Percentiles rank a stretch among this genome's conserved stretches.
phyloP scores from a whole-genome alignment of 2,797 vertebrate genomes.

The Eidolon dupreanum region DNA sequence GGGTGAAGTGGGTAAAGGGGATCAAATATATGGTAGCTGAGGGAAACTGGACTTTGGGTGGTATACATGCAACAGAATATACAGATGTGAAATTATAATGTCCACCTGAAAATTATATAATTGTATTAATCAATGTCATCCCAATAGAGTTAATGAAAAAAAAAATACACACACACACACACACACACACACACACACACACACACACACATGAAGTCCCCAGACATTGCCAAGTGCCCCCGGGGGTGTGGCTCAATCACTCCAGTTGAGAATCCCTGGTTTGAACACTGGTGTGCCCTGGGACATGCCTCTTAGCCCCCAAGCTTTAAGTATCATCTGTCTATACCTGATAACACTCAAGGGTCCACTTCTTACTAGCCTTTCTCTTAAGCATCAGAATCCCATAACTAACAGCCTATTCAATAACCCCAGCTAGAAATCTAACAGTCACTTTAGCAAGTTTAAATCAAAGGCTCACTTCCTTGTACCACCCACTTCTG shows the following conservation, averaged over 20 bases:
- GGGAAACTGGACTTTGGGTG: too few species aligned
- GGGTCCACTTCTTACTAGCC: not conserved
- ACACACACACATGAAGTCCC: too few species aligned
- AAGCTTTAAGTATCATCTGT: not conserved
- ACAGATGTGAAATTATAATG: too few species aligned
- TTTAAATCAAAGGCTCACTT: not conserved
- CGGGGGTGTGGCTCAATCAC: not conserved
- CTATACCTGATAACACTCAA: fast-evolving
- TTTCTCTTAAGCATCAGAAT: not conserved
- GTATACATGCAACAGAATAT: too few species aligned
- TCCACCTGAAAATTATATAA: too few species aligned
- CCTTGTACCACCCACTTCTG: not conserved
- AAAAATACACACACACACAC: too few species aligned
- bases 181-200: too few species aligned
- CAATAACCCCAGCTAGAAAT: not conserved
- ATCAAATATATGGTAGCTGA: too few species aligned
- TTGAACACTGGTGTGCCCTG: not conserved
- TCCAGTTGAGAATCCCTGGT: not conserved
- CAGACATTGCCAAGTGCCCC: fast-evolving
- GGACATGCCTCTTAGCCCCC: not conserved
- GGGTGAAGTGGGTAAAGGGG: too few species aligned
- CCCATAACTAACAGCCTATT: not conserved
- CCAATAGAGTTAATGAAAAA: too few species aligned
- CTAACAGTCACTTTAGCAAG: not conserved
- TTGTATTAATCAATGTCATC: too few species aligned